Conservation (phyloP, 2,888 invertebrate genomes). For the Drosophila nigricruria region DNA sequence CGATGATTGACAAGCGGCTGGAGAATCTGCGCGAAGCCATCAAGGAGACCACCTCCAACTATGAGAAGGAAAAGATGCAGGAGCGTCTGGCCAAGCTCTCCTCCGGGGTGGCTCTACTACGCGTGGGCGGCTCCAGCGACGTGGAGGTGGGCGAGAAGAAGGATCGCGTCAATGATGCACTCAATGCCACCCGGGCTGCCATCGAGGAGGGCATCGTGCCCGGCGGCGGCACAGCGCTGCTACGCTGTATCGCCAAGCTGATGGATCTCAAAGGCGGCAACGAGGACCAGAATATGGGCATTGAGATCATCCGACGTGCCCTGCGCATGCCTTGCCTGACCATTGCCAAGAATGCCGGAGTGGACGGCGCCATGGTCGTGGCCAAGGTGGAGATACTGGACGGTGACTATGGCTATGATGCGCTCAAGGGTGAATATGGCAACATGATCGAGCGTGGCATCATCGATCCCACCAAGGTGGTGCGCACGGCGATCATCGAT, state of each 20-base stretch:
- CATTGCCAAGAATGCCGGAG: constrained; percentile 96
- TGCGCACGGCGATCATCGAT: constrained; percentile 96
- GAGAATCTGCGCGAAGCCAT: constrained; percentile 95
- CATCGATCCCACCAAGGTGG: constrained; percentile 97
- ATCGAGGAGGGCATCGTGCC: constrained; percentile 98
- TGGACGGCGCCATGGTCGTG: constrained; percentile 96
- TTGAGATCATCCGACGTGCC: constrained; percentile 94
- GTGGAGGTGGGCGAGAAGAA: constrained; percentile 98
- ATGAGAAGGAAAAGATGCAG: constrained; percentile 97
- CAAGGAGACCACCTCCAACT: constrained; percentile 93
- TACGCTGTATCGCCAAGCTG: constrained; percentile 91
- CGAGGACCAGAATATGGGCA: constrained; percentile 88
- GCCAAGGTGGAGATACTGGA: constrained; percentile 94
- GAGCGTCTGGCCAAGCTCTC: constrained; percentile 95
- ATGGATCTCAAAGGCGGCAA: constrained; percentile 89
- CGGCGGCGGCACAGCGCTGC: constrained; percentile 96
- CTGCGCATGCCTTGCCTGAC: constrained; percentile 95
- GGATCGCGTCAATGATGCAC: constrained; percentile 96
- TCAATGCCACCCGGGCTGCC: constrained; percentile 96
- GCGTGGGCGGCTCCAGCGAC: constrained; percentile 94
- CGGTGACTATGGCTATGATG: constrained; percentile 95
- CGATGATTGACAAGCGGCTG: constrained; percentile 92
- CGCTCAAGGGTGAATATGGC: constrained; percentile 94
- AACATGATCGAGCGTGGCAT: constrained; percentile 97
- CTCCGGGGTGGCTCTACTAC: constrained; percentile 91